Percentiles rank a stretch among this genome's conserved stretches.
These are phyloP conservation scores for Saccostrea echinata DNA, from an alignment of 1,140 invertebrate genomes.

Conservation along the genomic window DNA sequence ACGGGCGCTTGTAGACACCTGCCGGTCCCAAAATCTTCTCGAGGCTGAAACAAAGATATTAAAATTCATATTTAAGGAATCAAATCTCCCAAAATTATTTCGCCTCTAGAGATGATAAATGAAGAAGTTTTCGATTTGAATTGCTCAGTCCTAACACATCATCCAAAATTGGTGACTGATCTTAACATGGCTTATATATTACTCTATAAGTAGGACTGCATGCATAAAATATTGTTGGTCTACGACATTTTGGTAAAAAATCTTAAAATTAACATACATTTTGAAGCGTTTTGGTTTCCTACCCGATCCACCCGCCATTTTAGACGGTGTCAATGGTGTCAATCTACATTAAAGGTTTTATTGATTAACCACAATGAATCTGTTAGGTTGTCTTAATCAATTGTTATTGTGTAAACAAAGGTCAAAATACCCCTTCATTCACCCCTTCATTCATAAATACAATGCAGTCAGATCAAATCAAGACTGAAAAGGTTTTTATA, in stretches of 20 bases:
- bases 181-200: background rate
- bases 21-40: conserved; percentile 36
- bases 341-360: background rate
- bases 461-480: background rate
- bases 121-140: background rate
- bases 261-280: background rate
- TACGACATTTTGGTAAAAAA: background rate
- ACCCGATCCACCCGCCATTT: background rate
- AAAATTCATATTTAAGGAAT: too few species aligned
- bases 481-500: background rate
- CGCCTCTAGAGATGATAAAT: background rate
- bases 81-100: too few species aligned
- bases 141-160: background rate
- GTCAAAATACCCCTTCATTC: background rate
- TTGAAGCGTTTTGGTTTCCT: background rate
- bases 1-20: background rate
- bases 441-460: background rate
- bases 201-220: background rate
- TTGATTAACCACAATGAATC: background rate
- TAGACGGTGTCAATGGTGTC: background rate
- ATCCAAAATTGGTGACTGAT: background rate
- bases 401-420: background rate
- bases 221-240: background rate
- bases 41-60: conserved; percentile 5
- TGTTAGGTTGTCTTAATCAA: background rate